Evolutionary conservation across 2,113 vertebrate species (phyloP).

Genomic region (Ageneiosus marmoratus): DNA sequence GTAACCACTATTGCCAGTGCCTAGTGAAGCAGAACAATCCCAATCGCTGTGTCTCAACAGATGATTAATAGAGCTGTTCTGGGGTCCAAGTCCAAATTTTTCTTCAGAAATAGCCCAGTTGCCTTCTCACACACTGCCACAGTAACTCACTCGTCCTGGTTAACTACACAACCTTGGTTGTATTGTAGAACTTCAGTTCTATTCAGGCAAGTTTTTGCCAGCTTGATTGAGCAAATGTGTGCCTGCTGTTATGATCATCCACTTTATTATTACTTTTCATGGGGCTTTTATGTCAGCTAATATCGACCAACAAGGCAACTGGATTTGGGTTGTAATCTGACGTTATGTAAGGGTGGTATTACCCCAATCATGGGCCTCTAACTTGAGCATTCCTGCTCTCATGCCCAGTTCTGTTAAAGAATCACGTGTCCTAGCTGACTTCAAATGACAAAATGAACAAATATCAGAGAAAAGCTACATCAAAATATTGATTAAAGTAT

Average conservation of each 20-base stretch:
- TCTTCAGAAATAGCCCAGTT: slow-evolving; percentile 17
- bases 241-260: neutral
- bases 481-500: neutral
- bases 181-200: too few relatives aligned
- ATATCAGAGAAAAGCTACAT: neutral
- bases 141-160: neutral
- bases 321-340: neutral
- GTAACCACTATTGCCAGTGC: neutral
- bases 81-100: slow-evolving; percentile 24
- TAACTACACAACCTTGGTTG: neutral
- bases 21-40: slow-evolving; percentile 39
- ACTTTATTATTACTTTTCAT: neutral
- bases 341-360: slow-evolving; percentile 8
- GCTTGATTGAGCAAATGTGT: neutral
- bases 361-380: neutral
- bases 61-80: slow-evolving; percentile 32
- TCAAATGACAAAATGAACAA: neutral
- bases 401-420: slow-evolving; percentile 1
- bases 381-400: slow-evolving; percentile 1
- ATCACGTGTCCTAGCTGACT: neutral
- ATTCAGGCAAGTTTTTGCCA: neutral
- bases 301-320: neutral
- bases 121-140: slow-evolving; percentile 6
- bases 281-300: neutral
- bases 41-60: slow-evolving; percentile 20